Conservation (phyloP, 2,888 invertebrate species). For the Pristionchus arcanus region DNA sequence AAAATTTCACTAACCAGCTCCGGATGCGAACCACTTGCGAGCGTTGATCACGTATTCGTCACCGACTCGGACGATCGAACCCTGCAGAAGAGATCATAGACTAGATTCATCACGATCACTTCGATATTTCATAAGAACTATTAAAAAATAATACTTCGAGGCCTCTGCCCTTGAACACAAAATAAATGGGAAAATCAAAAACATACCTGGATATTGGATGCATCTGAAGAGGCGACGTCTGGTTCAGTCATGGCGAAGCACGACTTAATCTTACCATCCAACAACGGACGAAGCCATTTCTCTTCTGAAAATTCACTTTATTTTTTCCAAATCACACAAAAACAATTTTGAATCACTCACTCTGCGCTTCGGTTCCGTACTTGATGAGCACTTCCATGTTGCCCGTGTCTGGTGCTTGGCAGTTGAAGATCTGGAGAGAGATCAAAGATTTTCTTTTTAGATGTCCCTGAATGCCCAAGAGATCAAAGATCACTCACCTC, state of each 20-base stretch:
- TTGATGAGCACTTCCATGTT: slow-evolving; percentile 82
- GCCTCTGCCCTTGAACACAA: too few species aligned
- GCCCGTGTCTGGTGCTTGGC: slow-evolving; percentile 82
- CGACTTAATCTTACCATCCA: slow-evolving; percentile 80
- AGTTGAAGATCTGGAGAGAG: slow-evolving; percentile 80
- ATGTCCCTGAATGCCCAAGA: neutral
- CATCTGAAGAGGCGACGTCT: slow-evolving; percentile 81
- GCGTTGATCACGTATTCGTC: slow-evolving; percentile 81
- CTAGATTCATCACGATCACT: neutral
- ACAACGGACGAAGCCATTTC: slow-evolving; percentile 79
- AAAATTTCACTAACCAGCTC: slow-evolving; percentile 72
- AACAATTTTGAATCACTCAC: slow-evolving; percentile 61
- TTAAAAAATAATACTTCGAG: neutral
- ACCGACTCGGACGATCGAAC: slow-evolving; percentile 80
- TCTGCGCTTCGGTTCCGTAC: slow-evolving; percentile 81
- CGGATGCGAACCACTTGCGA: slow-evolving; percentile 82
- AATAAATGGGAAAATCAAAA: too few species aligned
- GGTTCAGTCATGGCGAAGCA: slow-evolving; percentile 82
- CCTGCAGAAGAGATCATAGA: slow-evolving; percentile 57
- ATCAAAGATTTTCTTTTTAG: neutral
- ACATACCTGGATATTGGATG: slow-evolving; percentile 81
- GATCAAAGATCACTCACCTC: slow-evolving; percentile 76
- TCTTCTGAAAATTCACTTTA: slow-evolving; percentile 34
- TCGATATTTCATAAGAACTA: too few species aligned
- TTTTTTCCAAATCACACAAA: neutral